Evolutionary conservation across 1,140 invertebrate species (phyloP).

Genomic region (Lepidurus packardi): DNA sequence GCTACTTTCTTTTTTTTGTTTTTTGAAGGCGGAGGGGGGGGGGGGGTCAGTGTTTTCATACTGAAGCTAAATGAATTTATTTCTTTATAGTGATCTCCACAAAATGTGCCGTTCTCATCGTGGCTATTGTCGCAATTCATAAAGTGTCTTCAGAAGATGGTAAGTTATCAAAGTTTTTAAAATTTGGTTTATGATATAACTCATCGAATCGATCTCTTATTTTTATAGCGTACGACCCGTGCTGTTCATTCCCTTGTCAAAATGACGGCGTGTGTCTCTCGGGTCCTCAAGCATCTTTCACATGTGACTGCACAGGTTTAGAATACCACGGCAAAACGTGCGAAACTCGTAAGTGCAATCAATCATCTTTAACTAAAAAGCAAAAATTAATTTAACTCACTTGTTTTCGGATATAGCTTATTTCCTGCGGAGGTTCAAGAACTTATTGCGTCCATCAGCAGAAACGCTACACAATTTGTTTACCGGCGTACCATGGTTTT

Average conservation of each 20-base stretch:
- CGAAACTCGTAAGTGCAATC: conserved; percentile 32
- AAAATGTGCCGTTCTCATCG: not conserved
- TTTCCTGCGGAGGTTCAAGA: conserved; percentile 29
- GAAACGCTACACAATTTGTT: conserved; percentile 31
- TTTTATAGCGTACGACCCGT: conserved; percentile 26
- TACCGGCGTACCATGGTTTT: conserved; percentile 34
- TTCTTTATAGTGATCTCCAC: not conserved
- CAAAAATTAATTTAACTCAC: conserved; percentile 13
- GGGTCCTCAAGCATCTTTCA: conserved; percentile 1
- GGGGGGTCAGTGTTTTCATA: not conserved
- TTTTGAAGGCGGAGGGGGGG: too few relatives aligned
- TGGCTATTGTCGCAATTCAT: not conserved
- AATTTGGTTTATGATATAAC: too few relatives aligned
- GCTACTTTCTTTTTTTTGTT: too few relatives aligned
- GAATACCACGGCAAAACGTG: conserved; percentile 35
- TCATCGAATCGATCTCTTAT: not conserved
- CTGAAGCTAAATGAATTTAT: not conserved
- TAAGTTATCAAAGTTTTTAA: not conserved
- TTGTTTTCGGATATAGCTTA: conserved; percentile 13
- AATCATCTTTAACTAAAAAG: not conserved
- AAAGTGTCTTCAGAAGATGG: not conserved
- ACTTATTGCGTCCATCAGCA: conserved; percentile 24
- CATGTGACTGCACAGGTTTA: conserved; percentile 34
- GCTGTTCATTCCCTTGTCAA: conserved; percentile 34
- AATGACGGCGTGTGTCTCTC: conserved; percentile 33